A percentile compares a stretch with the other conserved stretches of the same genome.
These are phyloP conservation scores for Cheilinus undulatus DNA, from an alignment of 2,113 vertebrate genomes.

Conservation along the genomic window DNA sequence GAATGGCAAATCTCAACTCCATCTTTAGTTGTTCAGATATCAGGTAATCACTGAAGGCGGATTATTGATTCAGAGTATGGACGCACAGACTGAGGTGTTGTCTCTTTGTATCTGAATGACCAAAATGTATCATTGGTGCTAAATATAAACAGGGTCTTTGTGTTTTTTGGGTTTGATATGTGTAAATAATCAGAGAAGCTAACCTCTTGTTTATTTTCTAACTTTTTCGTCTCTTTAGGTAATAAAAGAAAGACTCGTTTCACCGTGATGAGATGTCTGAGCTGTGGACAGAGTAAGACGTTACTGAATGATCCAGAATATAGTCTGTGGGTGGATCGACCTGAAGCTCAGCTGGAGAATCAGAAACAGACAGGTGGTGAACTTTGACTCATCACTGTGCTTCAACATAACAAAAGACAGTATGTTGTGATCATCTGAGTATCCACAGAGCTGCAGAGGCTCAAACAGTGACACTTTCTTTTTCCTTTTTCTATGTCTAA, in stretches of 20 bases:
- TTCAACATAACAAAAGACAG: neutral
- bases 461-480: no score
- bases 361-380: constrained; percentile 71
- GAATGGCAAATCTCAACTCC: no score
- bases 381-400: neutral
- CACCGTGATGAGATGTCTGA: constrained; percentile 82
- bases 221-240: constrained; percentile 63
- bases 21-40: no score
- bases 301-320: constrained; percentile 84
- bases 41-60: no score
- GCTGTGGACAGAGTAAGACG: constrained; percentile 80
- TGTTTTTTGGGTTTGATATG: no score
- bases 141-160: no score
- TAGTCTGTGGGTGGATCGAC: constrained; percentile 83
- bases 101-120: no score
- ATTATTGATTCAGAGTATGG: no score
- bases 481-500: neutral
- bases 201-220: neutral
- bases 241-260: constrained; percentile 63
- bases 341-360: constrained; percentile 82
- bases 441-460: neutral
- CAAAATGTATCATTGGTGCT: no score
- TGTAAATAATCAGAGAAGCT: neutral
- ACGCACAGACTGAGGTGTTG: no score
- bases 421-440: no score